Base-by-base conservation (phyloP, 2,113 vertebrate species). In the Ctenodactylus gundi region DNA sequence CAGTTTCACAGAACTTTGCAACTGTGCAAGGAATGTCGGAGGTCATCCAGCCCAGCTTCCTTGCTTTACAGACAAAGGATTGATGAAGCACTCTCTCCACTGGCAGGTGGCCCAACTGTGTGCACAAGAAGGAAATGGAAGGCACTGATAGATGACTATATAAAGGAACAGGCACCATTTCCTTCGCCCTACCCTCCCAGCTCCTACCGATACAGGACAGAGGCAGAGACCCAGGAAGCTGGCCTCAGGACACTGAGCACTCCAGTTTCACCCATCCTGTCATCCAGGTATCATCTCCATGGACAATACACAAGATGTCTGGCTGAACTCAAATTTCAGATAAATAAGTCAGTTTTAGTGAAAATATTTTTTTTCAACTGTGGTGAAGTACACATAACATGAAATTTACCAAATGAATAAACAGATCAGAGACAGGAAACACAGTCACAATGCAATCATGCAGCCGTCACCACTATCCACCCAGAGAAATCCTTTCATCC, bases 101-200 rank as follows among this genome's bases (percentile, higher is more conserved):
- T 13, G 46, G 31, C 68, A 53, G 34, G 44, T 4, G 8, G 27
- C 29, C 58, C 49, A 31, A 27, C 3, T 27, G 65, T 31, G 60
- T 55, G 92, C 51, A n/a, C 57, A 49, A 60, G 57, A 80, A 94
- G 90, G 80, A 95, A 91, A 55, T 29, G 11, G 10, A 58, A 68
- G 72, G 53, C 11, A 85, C 90, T 41, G 0, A n/a, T n/a, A n/a
- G n/a, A 17, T 8, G 76, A 64, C 73, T 44, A 14, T 25, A 25
- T 25, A 29, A 36, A 84, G 67, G 49, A 88, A 8, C 27, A 39
- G 73, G n/a, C 83, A 36, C 70, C 60, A 55, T 64, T 88, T 94
- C 95, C 68, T 82, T 67, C 18, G n/a, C 65, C 53, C 41, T 1
- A 20, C 39, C 17, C 3, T 14, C 25, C 65, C 15, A 14, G 34